Evolutionary conservation across 1,140 invertebrate species (phyloP).

Genomic region (Solen grandis): DNA sequence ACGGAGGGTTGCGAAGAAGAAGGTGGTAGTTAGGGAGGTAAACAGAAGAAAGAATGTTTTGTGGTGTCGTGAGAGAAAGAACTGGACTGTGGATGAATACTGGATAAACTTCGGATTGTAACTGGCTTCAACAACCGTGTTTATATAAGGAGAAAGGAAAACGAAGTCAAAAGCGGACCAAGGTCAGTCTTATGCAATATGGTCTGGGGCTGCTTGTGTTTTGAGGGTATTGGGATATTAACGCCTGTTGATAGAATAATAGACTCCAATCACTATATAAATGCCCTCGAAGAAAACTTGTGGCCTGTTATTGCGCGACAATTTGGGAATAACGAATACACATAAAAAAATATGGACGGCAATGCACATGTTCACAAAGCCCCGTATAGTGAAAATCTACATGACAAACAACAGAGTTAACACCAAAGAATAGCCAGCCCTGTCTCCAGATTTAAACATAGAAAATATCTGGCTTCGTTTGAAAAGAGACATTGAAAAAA

Average conservation of each 20-base stretch:
- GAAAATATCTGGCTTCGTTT: background rate
- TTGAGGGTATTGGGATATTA: constrained; percentile 15
- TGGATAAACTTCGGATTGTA: background rate
- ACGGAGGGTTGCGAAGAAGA: background rate
- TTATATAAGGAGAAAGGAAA: background rate
- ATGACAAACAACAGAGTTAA: background rate
- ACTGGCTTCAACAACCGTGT: background rate
- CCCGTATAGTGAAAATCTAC: background rate
- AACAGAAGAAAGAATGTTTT: background rate
- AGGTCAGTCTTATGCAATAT: background rate
- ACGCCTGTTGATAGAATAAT: constrained; percentile 14
- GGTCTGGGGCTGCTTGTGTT: background rate
- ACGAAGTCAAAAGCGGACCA: background rate
- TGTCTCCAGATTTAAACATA: background rate
- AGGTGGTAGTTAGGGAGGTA: background rate
- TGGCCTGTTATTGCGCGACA: constrained; percentile 24
- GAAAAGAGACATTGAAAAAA: no score
- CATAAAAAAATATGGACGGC: constrained; percentile 27
- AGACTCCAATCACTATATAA: constrained; percentile 4
- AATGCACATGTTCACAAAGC: constrained; percentile 12
- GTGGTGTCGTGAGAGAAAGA: background rate
- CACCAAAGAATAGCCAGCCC: background rate
- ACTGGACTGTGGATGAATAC: background rate
- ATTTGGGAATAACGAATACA: background rate
- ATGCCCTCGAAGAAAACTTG: constrained; percentile 12